phyloP scores from a whole-genome alignment of 2,113 vertebrate species.

The Litocranius walleri region DNA sequence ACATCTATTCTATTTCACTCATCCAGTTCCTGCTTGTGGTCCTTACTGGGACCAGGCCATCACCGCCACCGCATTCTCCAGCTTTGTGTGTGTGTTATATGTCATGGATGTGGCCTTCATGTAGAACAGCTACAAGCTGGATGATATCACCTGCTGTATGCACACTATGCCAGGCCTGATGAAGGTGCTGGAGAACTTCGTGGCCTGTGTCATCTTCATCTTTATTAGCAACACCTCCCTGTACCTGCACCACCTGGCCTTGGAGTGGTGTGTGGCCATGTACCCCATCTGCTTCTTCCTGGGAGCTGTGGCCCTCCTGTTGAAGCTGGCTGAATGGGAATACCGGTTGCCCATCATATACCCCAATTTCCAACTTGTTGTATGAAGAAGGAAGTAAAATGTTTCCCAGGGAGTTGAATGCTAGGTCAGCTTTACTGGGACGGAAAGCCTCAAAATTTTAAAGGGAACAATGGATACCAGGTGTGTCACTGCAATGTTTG shows the following conservation, averaged over 20 bases:
- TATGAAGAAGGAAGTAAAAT: too few species aligned
- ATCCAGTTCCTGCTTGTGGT: background rate
- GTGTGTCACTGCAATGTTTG: too few species aligned
- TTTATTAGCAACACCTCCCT: conserved; percentile 79
- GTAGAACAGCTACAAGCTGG: conserved; percentile 79
- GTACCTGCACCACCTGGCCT: conserved; percentile 75
- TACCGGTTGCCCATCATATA: conserved; percentile 85
- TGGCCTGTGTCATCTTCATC: conserved; percentile 89
- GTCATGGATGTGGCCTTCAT: background rate
- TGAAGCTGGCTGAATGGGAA: conserved; percentile 88
- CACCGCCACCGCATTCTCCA: background rate
- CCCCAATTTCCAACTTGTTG: conserved; percentile 85
- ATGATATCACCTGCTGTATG: conserved; percentile 91
- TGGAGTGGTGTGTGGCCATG: conserved; percentile 86
- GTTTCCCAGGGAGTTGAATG: too few species aligned
- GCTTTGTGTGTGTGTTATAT: background rate
- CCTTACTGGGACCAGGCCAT: background rate
- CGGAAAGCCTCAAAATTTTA: too few species aligned
- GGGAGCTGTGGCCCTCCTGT: conserved; percentile 83
- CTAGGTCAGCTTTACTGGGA: too few species aligned
- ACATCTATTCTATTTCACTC: background rate
- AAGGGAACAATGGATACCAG: too few species aligned
- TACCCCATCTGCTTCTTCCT: conserved; percentile 93
- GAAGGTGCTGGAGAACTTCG: conserved; percentile 91
- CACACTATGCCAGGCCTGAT: conserved; percentile 88